phyloP scores from a whole-genome alignment of 2,888 invertebrate genomes.

The Thymelicus lineola region DNA sequence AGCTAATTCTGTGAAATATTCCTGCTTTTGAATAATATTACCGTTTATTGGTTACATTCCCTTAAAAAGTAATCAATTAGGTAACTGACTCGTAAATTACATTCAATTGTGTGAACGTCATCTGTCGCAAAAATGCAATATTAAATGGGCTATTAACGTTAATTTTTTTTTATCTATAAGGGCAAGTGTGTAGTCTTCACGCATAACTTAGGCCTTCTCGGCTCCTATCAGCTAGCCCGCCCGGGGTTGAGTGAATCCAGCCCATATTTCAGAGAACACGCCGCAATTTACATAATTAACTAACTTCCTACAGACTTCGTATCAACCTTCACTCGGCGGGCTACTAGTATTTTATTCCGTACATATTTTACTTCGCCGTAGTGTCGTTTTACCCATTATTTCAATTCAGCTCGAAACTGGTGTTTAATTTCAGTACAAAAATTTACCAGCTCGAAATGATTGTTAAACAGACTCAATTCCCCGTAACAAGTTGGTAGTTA shows the following conservation, averaged over 20 bases:
- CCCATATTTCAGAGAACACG: constrained; percentile 70
- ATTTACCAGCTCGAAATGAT: constrained; percentile 14
- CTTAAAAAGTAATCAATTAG: too few species aligned
- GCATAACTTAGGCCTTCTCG: constrained; percentile 52
- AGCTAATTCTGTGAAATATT: constrained; percentile 3
- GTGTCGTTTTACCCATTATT: constrained; percentile 30
- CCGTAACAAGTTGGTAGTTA: constrained; percentile 20
- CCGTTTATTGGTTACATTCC: not conserved
- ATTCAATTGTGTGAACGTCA: too few species aligned
- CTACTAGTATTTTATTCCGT: constrained; percentile 45
- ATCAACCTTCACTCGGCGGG: constrained; percentile 45
- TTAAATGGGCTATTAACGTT: too few species aligned
- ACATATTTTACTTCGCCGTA: constrained; percentile 42
- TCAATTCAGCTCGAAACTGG: constrained; percentile 21
- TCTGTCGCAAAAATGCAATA: too few species aligned
- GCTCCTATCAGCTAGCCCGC: constrained; percentile 41
- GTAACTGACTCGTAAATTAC: too few species aligned
- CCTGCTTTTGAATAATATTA: not conserved
- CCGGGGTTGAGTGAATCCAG: constrained; percentile 65
- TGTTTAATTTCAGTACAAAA: constrained; percentile 22
- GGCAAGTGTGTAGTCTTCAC: constrained; percentile 25
- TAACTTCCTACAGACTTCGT: constrained; percentile 58
- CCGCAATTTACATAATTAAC: constrained; percentile 80
- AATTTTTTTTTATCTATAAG: not conserved
- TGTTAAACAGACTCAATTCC: constrained; percentile 18